phyloP scores from a whole-genome alignment of 2,113 vertebrate species.

The Lampris megalopsis region DNA sequence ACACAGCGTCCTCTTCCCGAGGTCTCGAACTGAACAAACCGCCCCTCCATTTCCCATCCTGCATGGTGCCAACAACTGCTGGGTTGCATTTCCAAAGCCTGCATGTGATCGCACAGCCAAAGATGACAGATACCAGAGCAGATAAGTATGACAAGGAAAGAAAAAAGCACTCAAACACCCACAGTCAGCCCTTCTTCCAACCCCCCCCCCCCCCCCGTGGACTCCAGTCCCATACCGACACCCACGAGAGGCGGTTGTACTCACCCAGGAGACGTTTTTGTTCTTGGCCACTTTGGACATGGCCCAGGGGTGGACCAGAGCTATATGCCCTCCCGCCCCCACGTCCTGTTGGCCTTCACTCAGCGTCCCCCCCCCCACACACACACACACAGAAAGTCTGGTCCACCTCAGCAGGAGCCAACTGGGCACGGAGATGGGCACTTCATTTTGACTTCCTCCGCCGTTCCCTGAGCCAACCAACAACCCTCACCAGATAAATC shows the following conservation, averaged over 20 bases:
- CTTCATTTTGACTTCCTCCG: constrained; percentile 48
- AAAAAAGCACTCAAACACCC: constrained; percentile 19
- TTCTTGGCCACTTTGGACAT: constrained; percentile 90
- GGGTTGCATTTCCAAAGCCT: not conserved
- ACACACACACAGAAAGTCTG: constrained; percentile 10
- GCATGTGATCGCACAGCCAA: not conserved
- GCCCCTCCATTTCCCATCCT: not conserved
- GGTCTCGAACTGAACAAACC: not conserved
- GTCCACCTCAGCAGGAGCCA: constrained; percentile 30
- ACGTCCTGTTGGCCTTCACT: constrained; percentile 15
- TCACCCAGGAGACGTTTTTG: constrained; percentile 98
- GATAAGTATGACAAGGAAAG: constrained; percentile 6
- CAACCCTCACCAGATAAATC: constrained; percentile 46
- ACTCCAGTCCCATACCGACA: not conserved
- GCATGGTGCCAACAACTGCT: not conserved
- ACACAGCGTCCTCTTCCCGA: not conserved
- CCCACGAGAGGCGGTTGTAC: constrained; percentile 68
- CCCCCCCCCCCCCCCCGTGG: not conserved
- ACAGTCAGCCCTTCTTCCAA: not conserved
- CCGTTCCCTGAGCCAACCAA: constrained; percentile 35
- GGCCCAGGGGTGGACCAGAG: constrained; percentile 80
- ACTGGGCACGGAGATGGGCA: constrained; percentile 11
- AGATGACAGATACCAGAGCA: constrained; percentile 17
- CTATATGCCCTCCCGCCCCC: not conserved
- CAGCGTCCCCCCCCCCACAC: constrained; percentile 20